Evolutionary conservation across 1,140 invertebrate genomes (phyloP).

Genomic region (Metopolophium dirhodum): DNA sequence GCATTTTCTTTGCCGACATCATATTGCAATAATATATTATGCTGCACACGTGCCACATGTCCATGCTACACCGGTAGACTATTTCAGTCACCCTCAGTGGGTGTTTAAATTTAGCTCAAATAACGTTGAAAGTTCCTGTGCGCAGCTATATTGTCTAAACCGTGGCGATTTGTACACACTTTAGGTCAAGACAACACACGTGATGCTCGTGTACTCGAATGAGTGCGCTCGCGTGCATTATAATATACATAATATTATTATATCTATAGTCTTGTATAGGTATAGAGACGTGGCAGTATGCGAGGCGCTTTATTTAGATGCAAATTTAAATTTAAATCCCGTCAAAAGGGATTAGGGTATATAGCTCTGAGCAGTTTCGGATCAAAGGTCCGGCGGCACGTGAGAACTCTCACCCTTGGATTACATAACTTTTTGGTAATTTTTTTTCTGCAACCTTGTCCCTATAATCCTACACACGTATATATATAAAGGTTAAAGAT

Average conservation of each 20-base stretch:
- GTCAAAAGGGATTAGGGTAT: constrained; percentile 23
- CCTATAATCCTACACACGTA: neutral
- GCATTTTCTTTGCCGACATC: too few species aligned
- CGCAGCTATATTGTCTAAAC: too few species aligned
- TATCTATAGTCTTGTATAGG: neutral
- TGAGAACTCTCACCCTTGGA: constrained; percentile 22
- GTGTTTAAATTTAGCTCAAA: too few species aligned
- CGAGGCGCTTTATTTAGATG: neutral
- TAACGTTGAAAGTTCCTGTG: too few species aligned
- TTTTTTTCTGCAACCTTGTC: neutral
- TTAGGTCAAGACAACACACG: neutral
- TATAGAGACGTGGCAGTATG: too few species aligned
- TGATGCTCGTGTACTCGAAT: neutral
- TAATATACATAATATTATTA: neutral
- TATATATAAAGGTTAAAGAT: neutral
- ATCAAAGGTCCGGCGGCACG: constrained; percentile 2
- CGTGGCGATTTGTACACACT: too few species aligned
- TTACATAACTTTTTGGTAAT: constrained; percentile 16
- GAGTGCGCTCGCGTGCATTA: neutral
- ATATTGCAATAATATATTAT: too few species aligned
- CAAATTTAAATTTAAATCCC: constrained; percentile 38
- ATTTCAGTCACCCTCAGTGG: too few species aligned
- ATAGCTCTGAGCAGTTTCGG: constrained; percentile 17
- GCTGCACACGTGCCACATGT: too few species aligned
- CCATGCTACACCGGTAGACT: too few species aligned